Percentiles rank a stretch among this genome's conserved stretches.
phyloP scores from a whole-genome alignment of 2,797 vertebrate genomes.

The Sebastes cheni region DNA sequence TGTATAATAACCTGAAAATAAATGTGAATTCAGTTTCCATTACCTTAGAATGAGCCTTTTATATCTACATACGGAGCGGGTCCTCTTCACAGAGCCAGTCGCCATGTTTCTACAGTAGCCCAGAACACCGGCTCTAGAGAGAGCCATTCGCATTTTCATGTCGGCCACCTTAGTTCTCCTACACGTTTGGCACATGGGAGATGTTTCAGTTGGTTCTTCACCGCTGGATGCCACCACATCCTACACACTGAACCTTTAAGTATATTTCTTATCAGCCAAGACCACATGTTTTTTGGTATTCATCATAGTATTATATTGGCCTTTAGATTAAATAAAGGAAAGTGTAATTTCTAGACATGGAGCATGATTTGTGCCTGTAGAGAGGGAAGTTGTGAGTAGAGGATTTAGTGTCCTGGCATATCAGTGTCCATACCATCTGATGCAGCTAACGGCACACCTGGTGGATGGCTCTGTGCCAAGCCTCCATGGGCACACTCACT shows the following conservation, averaged over 20 bases:
- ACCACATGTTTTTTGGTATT: neutral
- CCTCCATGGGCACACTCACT: constrained; percentile 16
- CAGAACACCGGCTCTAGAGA: too few relatives aligned
- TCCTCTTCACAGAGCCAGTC: too few relatives aligned
- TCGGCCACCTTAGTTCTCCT: too few relatives aligned
- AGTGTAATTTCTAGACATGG: neutral
- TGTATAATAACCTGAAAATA: neutral
- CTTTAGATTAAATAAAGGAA: neutral
- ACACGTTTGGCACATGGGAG: too few relatives aligned
- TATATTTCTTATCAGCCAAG: neutral
- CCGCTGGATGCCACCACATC: too few relatives aligned
- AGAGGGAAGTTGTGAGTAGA: neutral
- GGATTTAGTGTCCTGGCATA: constrained; percentile 23
- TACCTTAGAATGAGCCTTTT: too few relatives aligned
- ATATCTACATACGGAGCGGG: too few relatives aligned
- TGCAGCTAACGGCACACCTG: constrained; percentile 54
- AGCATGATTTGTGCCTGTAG: constrained; percentile 9
- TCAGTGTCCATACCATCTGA: constrained; percentile 24
- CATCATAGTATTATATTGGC: neutral
- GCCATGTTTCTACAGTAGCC: too few relatives aligned
- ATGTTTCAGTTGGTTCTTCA: too few relatives aligned
- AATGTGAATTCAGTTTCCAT: too few relatives aligned
- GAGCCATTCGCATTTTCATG: too few relatives aligned
- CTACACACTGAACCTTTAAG: too few relatives aligned
- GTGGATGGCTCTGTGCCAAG: constrained; percentile 46